These are phyloP conservation scores for Scomber colias DNA, from an alignment of 2,113 vertebrate genomes.

Conservation along the genomic window DNA sequence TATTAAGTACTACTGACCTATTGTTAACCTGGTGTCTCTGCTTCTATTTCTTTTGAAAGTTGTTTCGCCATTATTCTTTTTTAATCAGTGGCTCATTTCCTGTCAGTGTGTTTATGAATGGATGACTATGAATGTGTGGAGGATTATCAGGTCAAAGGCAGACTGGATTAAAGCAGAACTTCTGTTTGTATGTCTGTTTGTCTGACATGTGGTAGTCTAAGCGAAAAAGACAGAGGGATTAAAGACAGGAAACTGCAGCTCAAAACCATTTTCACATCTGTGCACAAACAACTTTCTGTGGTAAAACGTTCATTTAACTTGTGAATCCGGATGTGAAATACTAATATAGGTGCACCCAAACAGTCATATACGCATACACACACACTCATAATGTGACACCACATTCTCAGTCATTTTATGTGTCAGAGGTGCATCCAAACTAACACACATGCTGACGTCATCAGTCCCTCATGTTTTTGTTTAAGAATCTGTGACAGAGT, in stretches of 20 bases:
- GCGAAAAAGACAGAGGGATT: slow-evolving; percentile 59
- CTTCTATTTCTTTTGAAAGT: background rate
- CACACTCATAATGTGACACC: background rate
- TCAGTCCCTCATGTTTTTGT: slow-evolving; percentile 50
- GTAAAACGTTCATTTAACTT: background rate
- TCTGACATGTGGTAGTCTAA: slow-evolving; percentile 45
- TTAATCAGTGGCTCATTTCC: background rate
- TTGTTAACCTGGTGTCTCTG: background rate
- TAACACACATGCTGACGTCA: slow-evolving; percentile 54
- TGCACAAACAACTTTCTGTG: slow-evolving; percentile 24
- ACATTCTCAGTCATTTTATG: background rate
- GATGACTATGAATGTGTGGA: slow-evolving; percentile 24
- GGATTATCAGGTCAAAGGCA: slow-evolving; percentile 56
- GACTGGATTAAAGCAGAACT: slow-evolving; percentile 26
- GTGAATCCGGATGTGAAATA: background rate
- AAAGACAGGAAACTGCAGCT: slow-evolving; percentile 64
- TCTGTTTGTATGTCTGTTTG: slow-evolving; percentile 32
- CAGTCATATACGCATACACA: slow-evolving; percentile 8
- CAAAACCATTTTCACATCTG: slow-evolving; percentile 38
- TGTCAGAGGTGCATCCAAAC: slow-evolving; percentile 17
- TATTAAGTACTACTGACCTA: background rate
- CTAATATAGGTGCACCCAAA: background rate
- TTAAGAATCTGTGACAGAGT: slow-evolving; percentile 43
- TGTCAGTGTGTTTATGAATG: slow-evolving; percentile 38
- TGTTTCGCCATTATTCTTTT: background rate